Percentiles rank a stretch among this genome's conserved stretches.
Conservation (phyloP, 2,888 invertebrate species). For the Lasioglossum pauxillum region DNA sequence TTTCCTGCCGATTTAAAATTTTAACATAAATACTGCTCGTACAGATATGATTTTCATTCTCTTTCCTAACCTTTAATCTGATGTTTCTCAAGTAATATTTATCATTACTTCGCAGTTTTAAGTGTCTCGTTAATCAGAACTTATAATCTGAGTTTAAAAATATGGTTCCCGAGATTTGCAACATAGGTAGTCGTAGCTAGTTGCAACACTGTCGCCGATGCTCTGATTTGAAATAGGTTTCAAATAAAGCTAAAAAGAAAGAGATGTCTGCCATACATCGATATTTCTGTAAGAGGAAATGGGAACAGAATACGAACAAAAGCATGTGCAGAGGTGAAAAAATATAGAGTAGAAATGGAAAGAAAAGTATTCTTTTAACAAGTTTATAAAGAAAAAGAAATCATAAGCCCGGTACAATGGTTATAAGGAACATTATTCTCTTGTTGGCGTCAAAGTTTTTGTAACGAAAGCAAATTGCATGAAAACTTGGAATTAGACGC, state of each 20-base stretch:
- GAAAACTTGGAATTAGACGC: too few species aligned
- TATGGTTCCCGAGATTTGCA: neutral
- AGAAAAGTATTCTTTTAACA: neutral
- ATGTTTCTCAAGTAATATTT: neutral
- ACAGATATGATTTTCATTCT: neutral
- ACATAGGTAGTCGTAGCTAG: neutral
- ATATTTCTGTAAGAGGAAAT: neutral
- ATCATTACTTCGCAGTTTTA: neutral
- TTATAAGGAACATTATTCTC: too few species aligned
- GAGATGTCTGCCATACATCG: neutral
- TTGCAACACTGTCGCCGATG: too few species aligned
- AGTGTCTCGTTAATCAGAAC: too few species aligned
- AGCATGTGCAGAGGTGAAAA: neutral
- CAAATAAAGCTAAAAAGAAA: neutral
- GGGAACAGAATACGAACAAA: too few species aligned
- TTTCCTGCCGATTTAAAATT: neutral
- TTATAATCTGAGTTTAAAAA: neutral
- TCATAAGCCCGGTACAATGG: too few species aligned
- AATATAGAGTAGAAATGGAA: neutral
- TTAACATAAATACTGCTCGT: neutral
- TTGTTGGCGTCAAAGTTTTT: too few species aligned
- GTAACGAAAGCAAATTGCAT: too few species aligned
- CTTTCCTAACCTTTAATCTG: neutral
- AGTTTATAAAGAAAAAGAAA: too few species aligned
- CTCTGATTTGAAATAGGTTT: neutral